These are phyloP conservation scores for Oenanthe oenanthe DNA, from an alignment of 2,113 vertebrate species.

Conservation along the genomic window DNA sequence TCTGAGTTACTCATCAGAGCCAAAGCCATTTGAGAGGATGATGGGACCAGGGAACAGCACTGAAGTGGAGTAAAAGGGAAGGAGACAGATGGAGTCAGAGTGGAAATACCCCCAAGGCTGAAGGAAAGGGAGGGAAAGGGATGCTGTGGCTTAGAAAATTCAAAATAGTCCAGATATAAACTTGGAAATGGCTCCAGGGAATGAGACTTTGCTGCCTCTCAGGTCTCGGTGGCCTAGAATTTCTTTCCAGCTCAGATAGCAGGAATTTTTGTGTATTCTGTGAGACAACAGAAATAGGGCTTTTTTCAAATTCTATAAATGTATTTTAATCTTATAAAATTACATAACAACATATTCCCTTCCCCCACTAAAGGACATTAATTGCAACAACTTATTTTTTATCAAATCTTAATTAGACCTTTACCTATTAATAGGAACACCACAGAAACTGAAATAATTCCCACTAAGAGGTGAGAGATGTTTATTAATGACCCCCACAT, in stretches of 20 bases:
- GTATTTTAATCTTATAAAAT: constrained; percentile 2
- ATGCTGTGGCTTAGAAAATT: not conserved
- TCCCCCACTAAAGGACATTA: not conserved
- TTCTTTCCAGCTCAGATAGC: constrained; percentile 19
- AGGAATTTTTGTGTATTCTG: not conserved
- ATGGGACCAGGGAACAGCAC: not conserved
- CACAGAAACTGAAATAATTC: not conserved
- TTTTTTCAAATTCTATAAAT: not conserved
- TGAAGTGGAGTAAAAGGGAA: not conserved
- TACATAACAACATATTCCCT: not conserved
- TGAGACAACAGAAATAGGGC: not conserved
- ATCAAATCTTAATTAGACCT: not conserved
- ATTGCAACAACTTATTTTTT: not conserved
- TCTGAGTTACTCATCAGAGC: not conserved
- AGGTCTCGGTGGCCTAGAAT: not conserved
- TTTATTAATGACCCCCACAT: not conserved
- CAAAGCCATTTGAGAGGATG: not conserved
- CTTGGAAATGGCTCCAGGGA: not conserved
- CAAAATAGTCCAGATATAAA: not conserved
- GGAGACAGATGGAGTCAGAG: not conserved
- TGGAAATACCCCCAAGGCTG: not conserved
- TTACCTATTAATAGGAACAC: not conserved
- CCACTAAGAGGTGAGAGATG: constrained; percentile 2
- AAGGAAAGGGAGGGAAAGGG: not conserved
- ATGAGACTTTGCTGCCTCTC: not conserved